Evolutionary conservation across 2,888 invertebrate genomes (phyloP).

Genomic region (Archips xylosteana): DNA sequence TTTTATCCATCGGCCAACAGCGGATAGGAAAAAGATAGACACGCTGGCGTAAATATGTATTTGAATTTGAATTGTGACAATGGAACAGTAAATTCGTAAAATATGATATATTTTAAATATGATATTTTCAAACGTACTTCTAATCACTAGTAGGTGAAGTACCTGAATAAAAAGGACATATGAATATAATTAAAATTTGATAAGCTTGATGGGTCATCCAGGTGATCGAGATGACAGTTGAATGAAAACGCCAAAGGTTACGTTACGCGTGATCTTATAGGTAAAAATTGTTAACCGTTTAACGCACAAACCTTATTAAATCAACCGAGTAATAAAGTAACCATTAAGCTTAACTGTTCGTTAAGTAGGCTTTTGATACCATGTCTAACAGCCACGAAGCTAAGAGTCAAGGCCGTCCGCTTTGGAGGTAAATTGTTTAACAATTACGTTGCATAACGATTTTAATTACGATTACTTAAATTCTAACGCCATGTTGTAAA

Average conservation of each 20-base stretch:
- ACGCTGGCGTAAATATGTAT: too few species aligned
- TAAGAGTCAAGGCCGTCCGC: slow-evolving; percentile 37
- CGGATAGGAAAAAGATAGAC: too few species aligned
- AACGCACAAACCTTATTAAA: background rate
- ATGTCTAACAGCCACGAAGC: slow-evolving; percentile 34
- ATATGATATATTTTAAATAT: too few species aligned
- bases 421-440: slow-evolving; percentile 35
- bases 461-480: slow-evolving; percentile 32
- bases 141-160: slow-evolving; percentile 3
- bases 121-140: background rate
- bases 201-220: background rate
- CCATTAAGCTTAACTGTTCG: slow-evolving; percentile 13
- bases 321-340: slow-evolving; percentile 1
- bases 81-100: too few species aligned
- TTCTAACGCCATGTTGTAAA: slow-evolving; percentile 32
- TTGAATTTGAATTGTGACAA: too few species aligned
- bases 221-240: background rate
- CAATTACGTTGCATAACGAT: slow-evolving; percentile 38
- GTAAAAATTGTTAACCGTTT: background rate
- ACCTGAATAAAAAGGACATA: background rate
- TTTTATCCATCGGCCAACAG: too few species aligned
- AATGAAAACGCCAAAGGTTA: slow-evolving; percentile 4
- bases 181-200: background rate
- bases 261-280: background rate
- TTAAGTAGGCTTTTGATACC: slow-evolving; percentile 31